Evolutionary conservation across 2,113 vertebrate genomes (phyloP), one percentile per base, ranked within the genome.

Genomic region (Alces alces): DNA sequence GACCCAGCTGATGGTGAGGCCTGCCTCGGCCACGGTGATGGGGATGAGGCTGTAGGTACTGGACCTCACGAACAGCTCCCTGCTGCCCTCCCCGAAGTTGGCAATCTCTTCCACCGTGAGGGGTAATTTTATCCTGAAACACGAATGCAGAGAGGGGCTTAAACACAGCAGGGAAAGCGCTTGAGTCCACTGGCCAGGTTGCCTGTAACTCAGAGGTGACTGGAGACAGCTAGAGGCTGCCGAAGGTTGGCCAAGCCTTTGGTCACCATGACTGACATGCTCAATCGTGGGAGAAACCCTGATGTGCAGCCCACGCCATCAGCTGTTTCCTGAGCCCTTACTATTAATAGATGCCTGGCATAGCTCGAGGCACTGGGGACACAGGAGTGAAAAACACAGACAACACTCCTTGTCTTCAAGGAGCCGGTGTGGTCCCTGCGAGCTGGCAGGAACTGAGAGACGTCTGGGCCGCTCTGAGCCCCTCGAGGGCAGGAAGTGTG

Each of bases 31-130:
- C 96, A 99, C 98, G 0, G 98, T 99, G 98, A 99, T 99, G 91
- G 99, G 98, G 98, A 99, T 99, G 90, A 99, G 97, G 97, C 99
- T 99, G 98, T 99, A 99, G 97, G 99, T 99, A 94, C 99, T 99
- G 88, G 99, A 99, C 93, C 99, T 99, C 97, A 99, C 99, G 89
- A 99, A 99, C 28, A 99, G 99, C 96, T 99, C 99, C 96, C 99
- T 98, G 78, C 97, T 98, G 54, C 98, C 97, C 95, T 99, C 99
- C 3, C 99, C 99, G 76, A 99, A 99, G 60, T 28, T 97, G 47
- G 98, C 78, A 47, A 99, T 99, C 91, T 99, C 99, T 12, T 99
- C 99, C 93, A 99, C 98, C 0, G 98, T 99, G 94, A 99, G 99
- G 17, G 98, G 98, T 17, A 99, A 86, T n/a, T 98, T 99, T 82